These are phyloP conservation scores for Hippocampus barbouri DNA, from an alignment of 2,113 vertebrate genomes.

Conservation along the genomic window DNA sequence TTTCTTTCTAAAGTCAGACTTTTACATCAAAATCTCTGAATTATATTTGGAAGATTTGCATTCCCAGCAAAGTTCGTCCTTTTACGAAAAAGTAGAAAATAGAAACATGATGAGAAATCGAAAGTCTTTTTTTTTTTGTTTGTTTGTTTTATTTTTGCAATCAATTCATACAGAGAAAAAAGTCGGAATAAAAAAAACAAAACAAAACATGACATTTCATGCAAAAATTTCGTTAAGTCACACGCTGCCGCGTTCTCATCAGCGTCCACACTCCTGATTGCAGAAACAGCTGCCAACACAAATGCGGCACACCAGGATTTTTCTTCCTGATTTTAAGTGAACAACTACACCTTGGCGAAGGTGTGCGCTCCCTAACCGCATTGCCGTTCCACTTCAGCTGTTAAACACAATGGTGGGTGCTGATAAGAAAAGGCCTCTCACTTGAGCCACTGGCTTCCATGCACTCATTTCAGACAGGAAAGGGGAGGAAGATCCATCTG, in stretches of 20 bases:
- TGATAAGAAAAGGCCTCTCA: neutral
- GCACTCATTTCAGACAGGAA: slow-evolving; percentile 24
- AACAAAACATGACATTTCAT: neutral
- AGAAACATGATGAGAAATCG: too few relatives aligned
- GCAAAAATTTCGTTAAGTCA: too few relatives aligned
- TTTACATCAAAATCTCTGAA: too few relatives aligned
- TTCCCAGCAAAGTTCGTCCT: too few relatives aligned
- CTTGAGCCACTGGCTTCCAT: slow-evolving; percentile 12
- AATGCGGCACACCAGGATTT: neutral
- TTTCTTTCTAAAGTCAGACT: too few relatives aligned
- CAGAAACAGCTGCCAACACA: neutral
- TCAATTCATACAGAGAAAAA: neutral
- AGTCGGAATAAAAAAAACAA: neutral
- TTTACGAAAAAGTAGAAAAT: too few relatives aligned
- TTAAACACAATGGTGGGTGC: neutral
- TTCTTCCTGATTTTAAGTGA: neutral
- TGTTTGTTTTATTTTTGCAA: too few relatives aligned
- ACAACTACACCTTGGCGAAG: neutral
- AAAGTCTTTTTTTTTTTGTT: too few relatives aligned
- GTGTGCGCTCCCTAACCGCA: neutral
- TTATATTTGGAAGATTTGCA: too few relatives aligned
- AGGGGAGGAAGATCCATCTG: slow-evolving; percentile 18
- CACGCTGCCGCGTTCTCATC: neutral
- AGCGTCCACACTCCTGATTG: neutral
- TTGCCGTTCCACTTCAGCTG: neutral